phyloP scores from a whole-genome alignment of 92 coral and sea anemone genomes.

The Porites rus region DNA sequence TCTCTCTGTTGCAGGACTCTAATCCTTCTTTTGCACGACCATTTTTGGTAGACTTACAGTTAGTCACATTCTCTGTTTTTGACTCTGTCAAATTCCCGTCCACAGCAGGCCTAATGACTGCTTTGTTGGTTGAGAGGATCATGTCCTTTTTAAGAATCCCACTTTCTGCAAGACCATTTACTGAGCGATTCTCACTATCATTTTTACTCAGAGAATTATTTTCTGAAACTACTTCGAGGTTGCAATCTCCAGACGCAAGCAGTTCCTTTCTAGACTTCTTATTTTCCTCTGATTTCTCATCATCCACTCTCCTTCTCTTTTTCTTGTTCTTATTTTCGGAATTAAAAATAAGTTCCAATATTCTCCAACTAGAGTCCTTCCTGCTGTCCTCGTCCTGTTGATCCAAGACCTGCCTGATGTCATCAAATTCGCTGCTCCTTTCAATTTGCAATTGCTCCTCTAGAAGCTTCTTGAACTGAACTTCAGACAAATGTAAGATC shows the following conservation, averaged over 20 bases:
- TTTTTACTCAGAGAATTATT: background rate
- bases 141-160: background rate
- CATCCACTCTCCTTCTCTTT: background rate
- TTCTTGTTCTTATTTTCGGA: constrained; percentile 3
- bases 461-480: constrained; percentile 33
- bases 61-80: background rate
- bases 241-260: background rate
- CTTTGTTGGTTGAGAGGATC: background rate
- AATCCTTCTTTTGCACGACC: background rate
- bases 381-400: constrained; percentile 8
- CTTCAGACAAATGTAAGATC: constrained; percentile 39
- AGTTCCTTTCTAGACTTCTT: constrained; percentile 13
- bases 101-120: background rate
- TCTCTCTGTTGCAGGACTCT: background rate
- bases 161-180: background rate
- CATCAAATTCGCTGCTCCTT: constrained; percentile 41
- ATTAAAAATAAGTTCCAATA: constrained; percentile 39
- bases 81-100: background rate
- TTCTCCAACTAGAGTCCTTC: constrained; percentile 19
- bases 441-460: constrained; percentile 12
- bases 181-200: background rate
- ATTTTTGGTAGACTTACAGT: background rate
- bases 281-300: background rate
- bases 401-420: constrained; percentile 29
- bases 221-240: background rate